A percentile compares a stretch with the other conserved stretches of the same genome.
Evolutionary conservation across 2,797 vertebrate genomes (phyloP).

Genomic region (Mus minutoides): DNA sequence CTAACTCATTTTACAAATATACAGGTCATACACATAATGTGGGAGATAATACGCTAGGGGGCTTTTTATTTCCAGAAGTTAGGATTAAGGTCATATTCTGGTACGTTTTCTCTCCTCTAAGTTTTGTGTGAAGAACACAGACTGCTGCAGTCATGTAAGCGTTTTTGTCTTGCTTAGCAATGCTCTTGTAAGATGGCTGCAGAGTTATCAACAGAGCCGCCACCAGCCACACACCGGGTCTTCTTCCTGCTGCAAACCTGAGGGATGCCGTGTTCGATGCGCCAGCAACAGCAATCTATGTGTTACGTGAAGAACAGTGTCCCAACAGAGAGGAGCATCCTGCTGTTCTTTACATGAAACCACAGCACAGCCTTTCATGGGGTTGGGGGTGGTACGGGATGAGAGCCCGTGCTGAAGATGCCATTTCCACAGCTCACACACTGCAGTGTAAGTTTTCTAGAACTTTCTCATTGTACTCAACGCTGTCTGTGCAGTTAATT

Average conservation of each 20-base stretch:
- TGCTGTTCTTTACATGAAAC: constrained; percentile 66
- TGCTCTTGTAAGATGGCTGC: neutral
- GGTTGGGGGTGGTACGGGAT: neutral
- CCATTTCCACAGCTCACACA: constrained; percentile 73
- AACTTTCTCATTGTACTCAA: constrained; percentile 83
- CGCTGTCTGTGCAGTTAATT: constrained; percentile 81
- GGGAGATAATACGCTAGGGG: neutral
- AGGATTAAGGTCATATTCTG: neutral
- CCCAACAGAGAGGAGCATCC: constrained; percentile 63
- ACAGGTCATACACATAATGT: neutral
- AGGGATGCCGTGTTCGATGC: neutral
- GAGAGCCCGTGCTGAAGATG: constrained; percentile 52
- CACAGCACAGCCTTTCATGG: constrained; percentile 34
- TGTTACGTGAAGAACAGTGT: constrained; percentile 3
- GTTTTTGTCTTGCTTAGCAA: constrained; percentile 3
- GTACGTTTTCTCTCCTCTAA: constrained; percentile 19
- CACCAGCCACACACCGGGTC: neutral
- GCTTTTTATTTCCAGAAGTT: neutral
- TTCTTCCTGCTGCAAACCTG: neutral
- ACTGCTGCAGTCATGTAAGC: neutral
- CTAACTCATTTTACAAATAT: constrained; percentile 6
- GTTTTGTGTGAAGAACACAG: neutral
- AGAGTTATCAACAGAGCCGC: neutral
- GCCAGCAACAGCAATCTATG: neutral
- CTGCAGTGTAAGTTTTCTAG: constrained; percentile 78